Base-by-base conservation (phyloP, 1,140 invertebrate species). In the Maniola jurtina region DNA sequence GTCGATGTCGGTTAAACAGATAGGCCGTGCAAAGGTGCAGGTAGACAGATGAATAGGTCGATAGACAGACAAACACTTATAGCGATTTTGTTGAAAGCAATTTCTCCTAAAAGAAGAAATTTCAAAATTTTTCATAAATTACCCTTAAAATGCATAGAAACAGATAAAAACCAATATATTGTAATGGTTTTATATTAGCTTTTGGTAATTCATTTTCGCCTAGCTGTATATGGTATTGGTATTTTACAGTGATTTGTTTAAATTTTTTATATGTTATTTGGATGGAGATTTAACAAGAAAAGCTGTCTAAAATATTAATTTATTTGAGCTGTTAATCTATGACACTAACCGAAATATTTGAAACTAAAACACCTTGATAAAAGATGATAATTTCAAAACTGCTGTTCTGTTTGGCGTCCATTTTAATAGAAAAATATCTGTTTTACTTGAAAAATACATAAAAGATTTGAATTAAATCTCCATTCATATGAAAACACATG, bases 221-320 rank as follows among this genome's bases (percentile, higher is more conserved):
- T 55, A 5, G 52, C 10, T 55, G 52, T 55, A 13, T 7, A 15
- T 7, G 52, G 9, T 25, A 34, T 11, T 55, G 33, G 52, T 13
- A 13, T 45, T 11, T 45, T n/a, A 45, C 1, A 45, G 5, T 9
- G 42, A 11, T 45, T 6, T 54, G 7, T 54, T 63, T 63, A 54
- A 25, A 52, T 34, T 16, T 57, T 25, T 25, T 25, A 25, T 0
- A 10, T 5, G 6, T 6, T 33, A 38, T n/a, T 33, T 38, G 48
- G 36, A 42, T 63, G 61, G 52, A 63, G 61, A 63, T 63, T 63
- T 52, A 50, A 35, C 10, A 50, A 42, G 40, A 42, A 10, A 42
- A 0, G 6, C 1, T n/a, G 15, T 15, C 6, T 25, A 61, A 61
- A 9, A 38, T 36, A 13, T 35, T 8, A 35, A 47, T 60, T n/a